Evolutionary conservation across 2,113 vertebrate genomes (phyloP), one percentile per base, ranked within the genome.

Genomic region (Chaetodon trifascialis): DNA sequence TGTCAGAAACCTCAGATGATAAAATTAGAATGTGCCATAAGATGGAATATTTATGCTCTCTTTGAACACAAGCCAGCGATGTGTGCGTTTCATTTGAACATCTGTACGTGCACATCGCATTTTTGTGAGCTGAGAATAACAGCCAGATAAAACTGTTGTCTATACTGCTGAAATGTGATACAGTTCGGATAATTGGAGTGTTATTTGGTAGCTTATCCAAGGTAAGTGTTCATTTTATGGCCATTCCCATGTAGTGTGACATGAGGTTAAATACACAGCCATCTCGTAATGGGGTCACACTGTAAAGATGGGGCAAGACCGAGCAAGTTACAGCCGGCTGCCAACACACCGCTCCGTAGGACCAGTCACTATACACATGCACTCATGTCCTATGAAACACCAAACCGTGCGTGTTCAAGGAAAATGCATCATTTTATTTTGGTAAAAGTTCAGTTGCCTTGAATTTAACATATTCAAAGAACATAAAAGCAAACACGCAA

Each of bases 1-100:
- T 69, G 55, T 69, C 47, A 52, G 30, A 81, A 76, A 77, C 58
- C 64, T 70, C 72, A 51, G 63, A 73, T 62, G 77, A 63, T 87
- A 55, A 87, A 86, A 84, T 88, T 68, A 85, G 63, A 90, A 73
- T 46, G 54, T 64, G 69, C 36, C 68, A 63, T 85, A 16, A 77
- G 76, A 71, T 52, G 46, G 72, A 85, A 83, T 82, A 81, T 88
- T 85, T 79, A 76, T 82, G 76, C 79, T 49, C 73, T 58, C 69
- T 86, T 62, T 88, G 80, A 82, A 51, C 42, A 19, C 40, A 36
- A 64, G 82, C 76, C 86, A 78, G 55, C 36, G 7, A 76, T 25
- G 63, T 70, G 78, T 84, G 80, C 64, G 69, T 83, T 80, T 85
- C 59, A 38, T 79, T 73, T 72, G 60, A 74, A 77, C 65, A 86